Evolutionary conservation across 2,888 invertebrate species (phyloP).

Genomic region (Folsomia candida): DNA sequence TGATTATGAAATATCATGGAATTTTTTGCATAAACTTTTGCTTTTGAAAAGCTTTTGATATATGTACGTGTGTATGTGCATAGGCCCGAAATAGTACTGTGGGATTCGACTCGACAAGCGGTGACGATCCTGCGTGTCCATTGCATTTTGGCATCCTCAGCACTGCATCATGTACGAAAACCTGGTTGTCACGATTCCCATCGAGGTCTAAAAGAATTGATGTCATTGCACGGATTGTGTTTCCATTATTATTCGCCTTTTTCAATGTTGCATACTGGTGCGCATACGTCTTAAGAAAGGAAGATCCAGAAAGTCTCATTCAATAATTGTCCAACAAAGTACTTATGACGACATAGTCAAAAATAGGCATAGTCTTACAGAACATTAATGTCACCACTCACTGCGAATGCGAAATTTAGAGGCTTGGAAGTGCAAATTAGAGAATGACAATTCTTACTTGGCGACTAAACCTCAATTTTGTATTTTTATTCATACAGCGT

Average conservation of each 20-base stretch:
- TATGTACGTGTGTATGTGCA: background rate
- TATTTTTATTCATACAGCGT: no score
- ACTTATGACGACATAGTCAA: no score
- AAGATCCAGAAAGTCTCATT: constrained; percentile 6
- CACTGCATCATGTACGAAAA: constrained; percentile 42
- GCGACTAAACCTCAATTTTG: no score
- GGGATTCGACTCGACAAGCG: background rate
- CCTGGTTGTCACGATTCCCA: constrained; percentile 53
- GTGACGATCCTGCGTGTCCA: constrained; percentile 60
- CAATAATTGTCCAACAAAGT: no score
- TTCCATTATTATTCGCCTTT: constrained; percentile 54
- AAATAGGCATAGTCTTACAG: no score
- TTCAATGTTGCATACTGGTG: constrained; percentile 55
- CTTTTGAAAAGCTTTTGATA: no score
- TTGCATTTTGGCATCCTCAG: constrained; percentile 55
- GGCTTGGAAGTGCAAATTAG: no score
- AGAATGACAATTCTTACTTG: no score
- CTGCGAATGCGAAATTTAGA: no score
- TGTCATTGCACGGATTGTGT: constrained; percentile 55
- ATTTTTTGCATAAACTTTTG: no score
- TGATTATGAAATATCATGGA: no score
- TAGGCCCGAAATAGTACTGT: background rate
- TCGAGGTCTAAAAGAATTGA: constrained; percentile 56
- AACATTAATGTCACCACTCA: no score
- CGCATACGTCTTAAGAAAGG: constrained; percentile 51